Conservation (phyloP, 2,888 invertebrate genomes). For the Rhamnusium bicolor region DNA sequence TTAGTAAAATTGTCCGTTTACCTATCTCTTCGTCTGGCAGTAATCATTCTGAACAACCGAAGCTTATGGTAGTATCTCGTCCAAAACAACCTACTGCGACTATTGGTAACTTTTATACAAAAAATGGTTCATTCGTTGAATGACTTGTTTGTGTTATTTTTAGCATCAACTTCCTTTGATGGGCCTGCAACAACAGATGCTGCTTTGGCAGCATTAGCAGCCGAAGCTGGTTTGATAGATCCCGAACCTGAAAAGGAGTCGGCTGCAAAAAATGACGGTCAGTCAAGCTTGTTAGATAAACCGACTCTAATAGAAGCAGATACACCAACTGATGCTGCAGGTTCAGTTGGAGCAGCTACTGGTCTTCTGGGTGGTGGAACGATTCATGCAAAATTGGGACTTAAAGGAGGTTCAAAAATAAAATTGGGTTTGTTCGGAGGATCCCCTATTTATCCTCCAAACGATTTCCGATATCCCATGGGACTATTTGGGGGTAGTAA, state of each 20-base stretch:
- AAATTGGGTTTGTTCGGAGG: conserved; percentile 55
- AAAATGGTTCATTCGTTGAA: not conserved
- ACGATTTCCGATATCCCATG: conserved; percentile 59
- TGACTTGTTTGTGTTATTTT: conserved; percentile 12
- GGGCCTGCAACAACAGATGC: conserved; percentile 77
- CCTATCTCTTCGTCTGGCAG: conserved; percentile 65
- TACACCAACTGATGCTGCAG: conserved; percentile 34
- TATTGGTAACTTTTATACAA: conserved; percentile 67
- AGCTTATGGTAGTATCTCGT: conserved; percentile 72
- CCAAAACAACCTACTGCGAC: conserved; percentile 75
- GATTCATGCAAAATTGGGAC: conserved; percentile 67
- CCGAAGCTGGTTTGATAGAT: conserved; percentile 77
- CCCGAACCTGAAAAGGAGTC: conserved; percentile 66
- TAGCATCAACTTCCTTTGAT: conserved; percentile 73
- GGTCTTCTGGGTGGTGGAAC: conserved; percentile 64
- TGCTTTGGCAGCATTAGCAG: conserved; percentile 76
- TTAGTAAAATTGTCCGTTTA: conserved; percentile 67
- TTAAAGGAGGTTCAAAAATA: conserved; percentile 64
- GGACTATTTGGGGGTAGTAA: conserved; percentile 68
- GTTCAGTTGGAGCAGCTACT: conserved; percentile 50
- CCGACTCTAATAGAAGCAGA: conserved; percentile 44
- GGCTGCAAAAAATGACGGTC: conserved; percentile 41
- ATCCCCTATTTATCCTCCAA: conserved; percentile 51
- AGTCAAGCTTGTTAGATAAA: conserved; percentile 49
- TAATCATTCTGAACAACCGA: conserved; percentile 64